phyloP scores from a whole-genome alignment of 2,888 invertebrate species.

The Mimachlamys varia region DNA sequence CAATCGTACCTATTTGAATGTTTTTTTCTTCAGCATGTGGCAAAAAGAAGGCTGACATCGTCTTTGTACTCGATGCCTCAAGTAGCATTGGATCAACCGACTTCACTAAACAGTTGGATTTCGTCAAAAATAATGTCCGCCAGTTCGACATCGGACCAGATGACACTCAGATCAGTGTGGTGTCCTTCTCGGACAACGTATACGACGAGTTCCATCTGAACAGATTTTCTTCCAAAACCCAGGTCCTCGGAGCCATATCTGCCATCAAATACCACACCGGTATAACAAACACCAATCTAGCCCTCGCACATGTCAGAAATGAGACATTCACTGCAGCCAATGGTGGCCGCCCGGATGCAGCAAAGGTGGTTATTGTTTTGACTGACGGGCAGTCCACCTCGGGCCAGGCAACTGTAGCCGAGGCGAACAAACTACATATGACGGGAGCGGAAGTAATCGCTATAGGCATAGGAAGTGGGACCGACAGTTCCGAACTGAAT shows the following conservation, averaged over 20 bases:
- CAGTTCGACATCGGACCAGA: constrained; percentile 61
- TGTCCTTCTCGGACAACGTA: constrained; percentile 63
- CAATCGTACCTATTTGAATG: background rate
- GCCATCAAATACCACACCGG: constrained; percentile 57
- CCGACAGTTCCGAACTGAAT: constrained; percentile 57
- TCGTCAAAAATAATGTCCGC: constrained; percentile 60
- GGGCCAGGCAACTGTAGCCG: constrained; percentile 55
- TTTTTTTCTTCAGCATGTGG: constrained; percentile 59
- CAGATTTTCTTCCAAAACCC: constrained; percentile 56
- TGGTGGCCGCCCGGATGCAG: constrained; percentile 58
- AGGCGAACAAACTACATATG: constrained; percentile 57
- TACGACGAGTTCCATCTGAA: constrained; percentile 65
- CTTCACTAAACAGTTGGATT: constrained; percentile 62
- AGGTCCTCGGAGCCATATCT: constrained; percentile 59
- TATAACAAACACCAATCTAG: constrained; percentile 60
- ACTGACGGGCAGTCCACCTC: constrained; percentile 62
- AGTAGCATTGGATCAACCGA: constrained; percentile 60
- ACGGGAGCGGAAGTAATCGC: constrained; percentile 57
- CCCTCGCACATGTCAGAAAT: constrained; percentile 55
- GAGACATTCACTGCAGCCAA: constrained; percentile 55
- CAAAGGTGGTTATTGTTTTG: constrained; percentile 58
- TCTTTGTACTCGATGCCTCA: constrained; percentile 65
- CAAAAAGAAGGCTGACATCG: constrained; percentile 64
- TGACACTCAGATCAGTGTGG: constrained; percentile 63
- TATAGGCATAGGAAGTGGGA: constrained; percentile 64